These are phyloP conservation scores for Isoperla grammatica DNA, from an alignment of 2,888 invertebrate species.

Conservation along the genomic window DNA sequence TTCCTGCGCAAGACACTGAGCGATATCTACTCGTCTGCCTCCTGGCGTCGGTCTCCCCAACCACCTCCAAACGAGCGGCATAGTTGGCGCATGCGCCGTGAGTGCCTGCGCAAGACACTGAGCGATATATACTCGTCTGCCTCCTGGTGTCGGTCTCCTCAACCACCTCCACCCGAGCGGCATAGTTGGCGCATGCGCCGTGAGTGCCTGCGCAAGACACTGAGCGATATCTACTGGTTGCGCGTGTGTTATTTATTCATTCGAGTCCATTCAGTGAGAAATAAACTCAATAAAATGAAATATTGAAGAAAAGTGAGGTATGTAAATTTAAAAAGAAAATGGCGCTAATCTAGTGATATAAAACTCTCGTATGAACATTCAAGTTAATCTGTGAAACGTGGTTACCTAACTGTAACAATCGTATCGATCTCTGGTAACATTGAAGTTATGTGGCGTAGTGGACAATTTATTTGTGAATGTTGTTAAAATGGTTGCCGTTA, in stretches of 20 bases:
- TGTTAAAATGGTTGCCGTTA: neutral
- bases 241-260: neutral
- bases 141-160: constrained; percentile 19
- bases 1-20: too few species aligned
- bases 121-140: constrained; percentile 33
- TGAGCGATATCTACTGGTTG: neutral
- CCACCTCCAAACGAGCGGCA: too few species aligned
- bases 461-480: neutral
- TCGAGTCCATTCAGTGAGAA: too few species aligned
- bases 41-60: too few species aligned
- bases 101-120: too few species aligned
- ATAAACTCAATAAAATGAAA: constrained; percentile 1
- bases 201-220: too few species aligned
- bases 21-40: too few species aligned
- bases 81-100: too few species aligned
- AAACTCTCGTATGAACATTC: neutral
- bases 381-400: too few species aligned
- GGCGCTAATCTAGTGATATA: constrained; percentile 5
- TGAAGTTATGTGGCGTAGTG: neutral
- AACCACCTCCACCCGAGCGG: neutral
- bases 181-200: too few species aligned
- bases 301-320: constrained; percentile 1
- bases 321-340: constrained; percentile 8
- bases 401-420: too few species aligned
- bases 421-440: neutral